Percentiles rank a stretch among this genome's conserved stretches.
phyloP scores from a whole-genome alignment of 2,888 invertebrate genomes.

The Agrilus biguttatus region DNA sequence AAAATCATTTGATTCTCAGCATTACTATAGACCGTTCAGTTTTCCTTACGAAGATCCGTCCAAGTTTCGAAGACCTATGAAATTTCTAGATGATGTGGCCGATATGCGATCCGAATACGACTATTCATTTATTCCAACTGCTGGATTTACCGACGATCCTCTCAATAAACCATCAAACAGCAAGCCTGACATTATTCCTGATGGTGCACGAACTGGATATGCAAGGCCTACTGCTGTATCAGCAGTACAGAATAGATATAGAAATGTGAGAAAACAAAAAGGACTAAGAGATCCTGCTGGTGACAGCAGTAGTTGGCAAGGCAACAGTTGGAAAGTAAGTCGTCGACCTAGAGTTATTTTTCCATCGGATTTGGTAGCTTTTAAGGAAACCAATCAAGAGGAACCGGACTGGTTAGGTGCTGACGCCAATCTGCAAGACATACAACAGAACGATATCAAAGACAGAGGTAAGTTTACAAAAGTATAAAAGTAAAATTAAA shows the following conservation, averaged over 20 bases:
- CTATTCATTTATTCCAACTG: conserved; percentile 12
- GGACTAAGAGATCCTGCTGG: no score
- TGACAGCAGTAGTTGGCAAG: conserved; percentile 11
- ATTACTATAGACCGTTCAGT: no score
- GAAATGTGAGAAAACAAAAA: no score
- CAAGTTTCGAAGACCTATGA: conserved; percentile 6
- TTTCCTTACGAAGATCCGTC: conserved; percentile 1
- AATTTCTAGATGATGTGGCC: conserved; percentile 9
- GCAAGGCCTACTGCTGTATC: conserved; percentile 3
- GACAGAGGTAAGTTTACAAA: conserved; percentile 46
- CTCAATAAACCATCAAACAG: no score
- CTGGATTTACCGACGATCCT: conserved; percentile 9
- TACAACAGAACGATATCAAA: conserved; percentile 33
- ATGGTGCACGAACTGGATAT: neutral
- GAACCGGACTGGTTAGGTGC: conserved; percentile 17
- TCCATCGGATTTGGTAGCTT: conserved; percentile 29
- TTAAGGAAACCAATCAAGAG: conserved; percentile 24
- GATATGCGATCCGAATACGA: conserved; percentile 19
- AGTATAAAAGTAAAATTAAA: no score
- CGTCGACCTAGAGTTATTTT: conserved; percentile 31
- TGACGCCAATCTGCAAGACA: conserved; percentile 42
- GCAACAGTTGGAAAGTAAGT: conserved; percentile 12
- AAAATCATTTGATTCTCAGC: no score
- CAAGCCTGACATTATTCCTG: no score
- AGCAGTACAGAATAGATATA: conserved; percentile 6